Conservation (phyloP, 2,113 vertebrate species). For the Tragelaphus buxtoni region DNA sequence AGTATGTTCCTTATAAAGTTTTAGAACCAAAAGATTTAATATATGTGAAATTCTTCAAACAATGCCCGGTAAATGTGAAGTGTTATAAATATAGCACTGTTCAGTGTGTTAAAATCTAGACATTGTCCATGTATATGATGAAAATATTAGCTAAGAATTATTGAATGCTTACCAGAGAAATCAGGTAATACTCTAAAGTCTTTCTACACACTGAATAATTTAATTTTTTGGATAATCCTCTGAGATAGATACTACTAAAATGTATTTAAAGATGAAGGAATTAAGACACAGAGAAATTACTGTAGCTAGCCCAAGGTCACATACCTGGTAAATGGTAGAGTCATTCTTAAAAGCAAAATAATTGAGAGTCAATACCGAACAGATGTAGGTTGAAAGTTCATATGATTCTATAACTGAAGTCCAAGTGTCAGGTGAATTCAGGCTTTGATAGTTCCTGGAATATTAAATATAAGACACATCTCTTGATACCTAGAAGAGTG, state of each 20-base stretch:
- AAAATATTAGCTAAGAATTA: conserved; percentile 1
- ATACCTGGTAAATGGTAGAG: neutral
- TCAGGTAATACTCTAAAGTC: neutral
- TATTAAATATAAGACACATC: neutral
- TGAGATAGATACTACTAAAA: neutral
- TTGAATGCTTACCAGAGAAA: neutral
- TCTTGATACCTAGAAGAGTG: neutral
- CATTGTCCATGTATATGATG: neutral
- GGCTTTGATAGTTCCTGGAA: neutral
- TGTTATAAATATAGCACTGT: neutral
- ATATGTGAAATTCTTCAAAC: neutral
- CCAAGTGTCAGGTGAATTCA: neutral
- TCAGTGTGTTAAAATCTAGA: neutral
- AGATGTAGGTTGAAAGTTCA: neutral
- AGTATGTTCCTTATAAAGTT: neutral
- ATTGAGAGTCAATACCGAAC: neutral
- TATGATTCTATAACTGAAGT: neutral
- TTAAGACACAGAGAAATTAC: neutral
- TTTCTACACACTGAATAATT: neutral
- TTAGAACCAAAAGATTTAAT: neutral
- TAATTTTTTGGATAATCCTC: neutral
- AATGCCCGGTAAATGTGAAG: neutral
- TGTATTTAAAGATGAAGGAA: conserved; percentile 10
- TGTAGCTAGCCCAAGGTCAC: neutral
- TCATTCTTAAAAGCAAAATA: neutral